Percentiles rank a stretch among this genome's conserved stretches.
These are phyloP conservation scores for Mythimna pallens DNA, from an alignment of 2,888 invertebrate species.

Conservation along the genomic window DNA sequence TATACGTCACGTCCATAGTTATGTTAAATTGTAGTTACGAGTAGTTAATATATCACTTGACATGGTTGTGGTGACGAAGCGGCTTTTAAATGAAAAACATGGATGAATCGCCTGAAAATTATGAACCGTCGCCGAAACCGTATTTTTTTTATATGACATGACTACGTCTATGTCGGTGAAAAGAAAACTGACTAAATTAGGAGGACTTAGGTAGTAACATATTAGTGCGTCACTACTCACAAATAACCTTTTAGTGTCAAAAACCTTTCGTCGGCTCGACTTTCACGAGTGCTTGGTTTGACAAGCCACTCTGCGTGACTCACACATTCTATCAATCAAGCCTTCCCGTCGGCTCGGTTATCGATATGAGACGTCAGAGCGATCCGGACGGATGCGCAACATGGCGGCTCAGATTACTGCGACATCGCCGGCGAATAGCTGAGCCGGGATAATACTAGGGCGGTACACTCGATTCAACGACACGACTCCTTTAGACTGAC, in stretches of 20 bases:
- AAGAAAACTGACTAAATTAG: not conserved
- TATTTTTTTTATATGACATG: not conserved
- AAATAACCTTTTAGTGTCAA: slow-evolving; percentile 7
- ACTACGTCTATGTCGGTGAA: not conserved
- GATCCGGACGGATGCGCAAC: not conserved
- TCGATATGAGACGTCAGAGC: slow-evolving; percentile 42
- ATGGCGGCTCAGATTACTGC: slow-evolving; percentile 11
- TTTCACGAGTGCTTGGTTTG: slow-evolving; percentile 1
- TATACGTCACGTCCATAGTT: not conserved
- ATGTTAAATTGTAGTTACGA: not conserved
- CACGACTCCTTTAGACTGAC: slow-evolving; percentile 6
- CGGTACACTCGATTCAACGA: slow-evolving; percentile 3
- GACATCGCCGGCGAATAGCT: slow-evolving; percentile 13
- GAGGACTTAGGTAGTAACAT: not conserved
- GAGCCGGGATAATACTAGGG: slow-evolving; percentile 16
- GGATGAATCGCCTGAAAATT: not conserved
- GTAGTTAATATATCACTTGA: not conserved
- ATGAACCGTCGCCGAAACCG: not conserved
- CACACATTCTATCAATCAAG: slow-evolving; percentile 50
- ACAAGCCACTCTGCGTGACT: slow-evolving; percentile 25
- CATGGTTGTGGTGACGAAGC: not conserved
- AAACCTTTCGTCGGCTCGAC: slow-evolving; percentile 2
- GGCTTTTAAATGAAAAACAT: not conserved
- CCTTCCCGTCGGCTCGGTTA: slow-evolving; percentile 6
- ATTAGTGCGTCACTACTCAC: not conserved